Evolutionary conservation across 2,797 vertebrate genomes (phyloP).

Genomic region (Xiphorhynchus erythropygius): DNA sequence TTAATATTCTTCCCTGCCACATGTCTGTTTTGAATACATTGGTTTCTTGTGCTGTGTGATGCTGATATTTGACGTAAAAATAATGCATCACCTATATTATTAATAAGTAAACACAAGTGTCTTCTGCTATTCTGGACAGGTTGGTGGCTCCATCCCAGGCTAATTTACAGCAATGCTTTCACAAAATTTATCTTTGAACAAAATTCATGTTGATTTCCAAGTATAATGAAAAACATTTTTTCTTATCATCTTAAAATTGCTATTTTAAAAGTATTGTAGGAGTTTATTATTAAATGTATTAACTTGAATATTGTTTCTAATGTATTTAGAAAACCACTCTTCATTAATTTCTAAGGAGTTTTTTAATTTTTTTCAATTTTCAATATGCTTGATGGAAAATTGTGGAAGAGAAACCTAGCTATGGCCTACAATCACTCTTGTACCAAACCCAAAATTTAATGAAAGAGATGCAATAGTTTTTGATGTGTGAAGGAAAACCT

Average conservation of each 20-base stretch:
- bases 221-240: neutral
- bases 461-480: neutral
- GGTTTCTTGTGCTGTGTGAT: neutral
- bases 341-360: neutral
- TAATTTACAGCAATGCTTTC: neutral
- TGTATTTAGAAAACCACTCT: neutral
- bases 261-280: neutral
- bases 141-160: neutral
- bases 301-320: neutral
- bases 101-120: neutral
- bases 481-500: neutral
- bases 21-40: neutral
- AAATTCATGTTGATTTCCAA: neutral
- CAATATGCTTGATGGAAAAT: neutral
- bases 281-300: neutral
- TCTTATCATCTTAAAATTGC: neutral
- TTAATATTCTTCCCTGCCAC: neutral
- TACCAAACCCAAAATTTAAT: neutral
- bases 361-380: neutral
- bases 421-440: neutral
- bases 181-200: neutral
- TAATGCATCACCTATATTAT: neutral
- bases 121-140: neutral
- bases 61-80: constrained; percentile 1
- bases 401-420: neutral